Percentiles rank a stretch among this genome's conserved stretches.
Evolutionary conservation across 2,113 vertebrate genomes (phyloP).

Genomic region (Columba janthina): DNA sequence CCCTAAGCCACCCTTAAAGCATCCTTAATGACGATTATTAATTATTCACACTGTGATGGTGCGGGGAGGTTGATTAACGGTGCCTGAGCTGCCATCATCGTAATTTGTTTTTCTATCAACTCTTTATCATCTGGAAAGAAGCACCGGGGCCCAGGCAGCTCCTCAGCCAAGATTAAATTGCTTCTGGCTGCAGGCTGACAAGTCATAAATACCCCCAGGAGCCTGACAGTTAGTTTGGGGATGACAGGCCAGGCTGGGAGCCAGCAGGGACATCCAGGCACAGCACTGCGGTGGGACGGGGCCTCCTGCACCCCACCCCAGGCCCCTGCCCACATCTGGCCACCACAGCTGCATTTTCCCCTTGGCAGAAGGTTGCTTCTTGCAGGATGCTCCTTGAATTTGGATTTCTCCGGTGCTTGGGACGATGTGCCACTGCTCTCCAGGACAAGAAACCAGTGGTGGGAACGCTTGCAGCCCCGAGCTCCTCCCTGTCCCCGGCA

Average conservation of each 20-base stretch:
- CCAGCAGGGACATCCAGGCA: background rate
- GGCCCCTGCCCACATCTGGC: background rate
- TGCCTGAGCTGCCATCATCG: background rate
- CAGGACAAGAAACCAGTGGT: too few species aligned
- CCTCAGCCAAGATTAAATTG: slow-evolving; percentile 11
- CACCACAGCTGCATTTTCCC: background rate
- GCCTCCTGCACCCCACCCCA: too few species aligned
- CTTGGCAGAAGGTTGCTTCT: background rate
- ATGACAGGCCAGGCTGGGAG: background rate
- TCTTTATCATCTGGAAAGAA: background rate
- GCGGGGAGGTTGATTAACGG: background rate
- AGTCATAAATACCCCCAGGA: slow-evolving; percentile 2
- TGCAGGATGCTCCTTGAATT: background rate
- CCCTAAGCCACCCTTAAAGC: background rate
- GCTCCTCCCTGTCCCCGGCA: background rate
- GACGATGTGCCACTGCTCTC: too few species aligned
- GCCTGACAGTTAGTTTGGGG: rapidly evolving
- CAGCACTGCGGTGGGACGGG: too few species aligned
- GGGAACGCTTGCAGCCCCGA: rapidly evolving
- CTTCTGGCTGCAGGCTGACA: background rate
- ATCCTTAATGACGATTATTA: background rate
- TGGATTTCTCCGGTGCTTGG: rapidly evolving
- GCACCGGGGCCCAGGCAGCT: background rate
- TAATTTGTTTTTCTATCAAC: slow-evolving; percentile 45
- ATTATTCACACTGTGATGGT: background rate